These are phyloP conservation scores for Steinernema carpocapsae DNA, from an alignment of 2,888 invertebrate genomes.

Conservation along the genomic window DNA sequence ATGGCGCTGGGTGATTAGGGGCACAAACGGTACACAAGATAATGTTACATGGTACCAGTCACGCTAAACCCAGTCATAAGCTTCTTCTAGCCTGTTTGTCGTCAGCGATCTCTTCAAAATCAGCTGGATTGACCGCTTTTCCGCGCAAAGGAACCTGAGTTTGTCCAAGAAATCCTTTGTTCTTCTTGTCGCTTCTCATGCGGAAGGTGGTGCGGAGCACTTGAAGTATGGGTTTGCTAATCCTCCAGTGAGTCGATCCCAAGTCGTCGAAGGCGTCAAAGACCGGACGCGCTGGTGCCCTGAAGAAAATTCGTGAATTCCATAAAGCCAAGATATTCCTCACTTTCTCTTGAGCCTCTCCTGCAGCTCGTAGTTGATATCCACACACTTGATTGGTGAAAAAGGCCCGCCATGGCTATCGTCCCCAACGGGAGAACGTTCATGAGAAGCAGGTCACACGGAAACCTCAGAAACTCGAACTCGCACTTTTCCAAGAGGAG, in stretches of 20 bases:
- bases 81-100: too few relatives aligned
- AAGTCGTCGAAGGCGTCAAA: conserved; percentile 90
- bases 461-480: conserved; percentile 58
- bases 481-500: conserved; percentile 48
- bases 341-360: conserved; percentile 44
- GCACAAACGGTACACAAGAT: too few relatives aligned
- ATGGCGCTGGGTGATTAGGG: too few relatives aligned
- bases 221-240: conserved; percentile 81
- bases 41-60: too few relatives aligned
- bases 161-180: conserved; percentile 48
- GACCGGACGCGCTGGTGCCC: conserved; percentile 78
- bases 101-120: conserved; percentile 46
- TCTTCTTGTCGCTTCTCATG: conserved; percentile 74
- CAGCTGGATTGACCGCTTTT: conserved; percentile 50
- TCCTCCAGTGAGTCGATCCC: conserved; percentile 88
- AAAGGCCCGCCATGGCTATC: conserved; percentile 59
- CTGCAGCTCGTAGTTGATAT: conserved; percentile 54
- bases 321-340: conserved; percentile 33
- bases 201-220: conserved; percentile 67
- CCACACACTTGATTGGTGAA: conserved; percentile 50
- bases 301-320: neutral
- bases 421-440: conserved; percentile 66
- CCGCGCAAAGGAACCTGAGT: conserved; percentile 57
- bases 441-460: conserved; percentile 59
- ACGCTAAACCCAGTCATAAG: too few relatives aligned